Conservation (phyloP, 2,797 vertebrate species). For the Pangasius macronema region DNA sequence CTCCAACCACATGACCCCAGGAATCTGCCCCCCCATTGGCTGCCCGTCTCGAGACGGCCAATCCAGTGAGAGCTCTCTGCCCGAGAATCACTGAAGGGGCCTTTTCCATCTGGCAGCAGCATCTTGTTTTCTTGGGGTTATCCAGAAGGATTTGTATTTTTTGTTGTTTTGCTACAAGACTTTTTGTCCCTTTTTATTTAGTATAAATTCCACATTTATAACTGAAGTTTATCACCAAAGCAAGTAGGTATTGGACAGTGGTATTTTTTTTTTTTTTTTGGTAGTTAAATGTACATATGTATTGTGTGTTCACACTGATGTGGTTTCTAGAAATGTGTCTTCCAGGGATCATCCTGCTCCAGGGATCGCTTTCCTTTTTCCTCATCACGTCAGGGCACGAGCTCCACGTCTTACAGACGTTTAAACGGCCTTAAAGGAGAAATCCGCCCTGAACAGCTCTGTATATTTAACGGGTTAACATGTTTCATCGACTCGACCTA, state of each 20-base stretch:
- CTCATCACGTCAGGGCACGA: background rate
- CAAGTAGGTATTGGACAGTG: conserved; percentile 44
- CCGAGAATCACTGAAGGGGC: conserved; percentile 97
- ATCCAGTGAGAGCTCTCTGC: conserved; percentile 96
- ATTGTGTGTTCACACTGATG: conserved; percentile 64
- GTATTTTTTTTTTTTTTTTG: conserved; percentile 50
- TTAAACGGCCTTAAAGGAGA: background rate
- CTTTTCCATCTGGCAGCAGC: conserved; percentile 96
- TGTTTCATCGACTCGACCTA: background rate
- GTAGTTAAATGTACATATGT: conserved; percentile 59
- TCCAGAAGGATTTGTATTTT: conserved; percentile 98
- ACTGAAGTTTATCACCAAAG: background rate
- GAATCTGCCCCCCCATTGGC: conserved; percentile 98
- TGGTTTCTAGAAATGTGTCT: conserved; percentile 81
- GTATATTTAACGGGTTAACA: background rate
- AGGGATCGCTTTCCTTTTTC: conserved; percentile 58
- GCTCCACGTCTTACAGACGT: background rate
- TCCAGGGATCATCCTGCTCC: conserved; percentile 76
- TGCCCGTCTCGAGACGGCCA: conserved; percentile 98
- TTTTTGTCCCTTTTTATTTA: conserved; percentile 59
- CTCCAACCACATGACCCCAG: conserved; percentile 99
- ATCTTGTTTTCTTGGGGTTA: conserved; percentile 94
- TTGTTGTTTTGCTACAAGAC: conserved; percentile 83
- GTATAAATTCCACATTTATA: conserved; percentile 31
- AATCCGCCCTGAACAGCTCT: background rate